Conservation (phyloP, 23 tunicate species). For the Trididemnum clinides region DNA sequence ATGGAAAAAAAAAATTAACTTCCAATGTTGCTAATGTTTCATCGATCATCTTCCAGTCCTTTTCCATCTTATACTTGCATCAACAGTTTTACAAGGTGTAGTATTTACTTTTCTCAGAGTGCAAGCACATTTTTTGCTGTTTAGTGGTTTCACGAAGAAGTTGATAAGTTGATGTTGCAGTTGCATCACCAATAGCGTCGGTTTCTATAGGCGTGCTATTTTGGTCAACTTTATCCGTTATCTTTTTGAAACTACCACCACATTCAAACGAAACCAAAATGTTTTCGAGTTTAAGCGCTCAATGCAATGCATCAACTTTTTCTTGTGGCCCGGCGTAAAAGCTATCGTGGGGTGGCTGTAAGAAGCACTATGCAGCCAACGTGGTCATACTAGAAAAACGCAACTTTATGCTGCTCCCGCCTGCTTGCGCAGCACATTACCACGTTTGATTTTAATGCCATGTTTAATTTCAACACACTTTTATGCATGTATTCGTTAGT, state of each 20-base stretch:
- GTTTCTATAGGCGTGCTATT: neutral
- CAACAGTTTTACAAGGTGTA: neutral
- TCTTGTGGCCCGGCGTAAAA: too few relatives aligned
- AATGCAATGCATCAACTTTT: neutral
- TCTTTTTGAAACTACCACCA: neutral
- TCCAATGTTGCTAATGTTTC: neutral
- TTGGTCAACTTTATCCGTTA: neutral
- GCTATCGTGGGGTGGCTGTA: too few relatives aligned
- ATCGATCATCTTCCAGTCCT: neutral
- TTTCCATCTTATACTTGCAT: neutral
- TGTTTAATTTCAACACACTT: too few relatives aligned
- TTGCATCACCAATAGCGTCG: neutral
- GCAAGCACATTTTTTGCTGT: neutral
- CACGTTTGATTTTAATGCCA: too few relatives aligned
- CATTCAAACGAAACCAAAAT: neutral
- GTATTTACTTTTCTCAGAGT: neutral
- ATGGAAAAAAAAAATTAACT: too few relatives aligned
- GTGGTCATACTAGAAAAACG: too few relatives aligned
- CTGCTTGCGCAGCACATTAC: too few relatives aligned
- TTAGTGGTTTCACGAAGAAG: slow-evolving; percentile 21
- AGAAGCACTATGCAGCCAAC: too few relatives aligned
- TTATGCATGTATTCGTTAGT: neutral
- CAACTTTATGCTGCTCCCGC: too few relatives aligned
- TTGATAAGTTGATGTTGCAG: slow-evolving; percentile 17
- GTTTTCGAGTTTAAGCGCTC: neutral